These are phyloP conservation scores for Delphinus delphis DNA, from an alignment of 2,113 vertebrate genomes.

Conservation along the genomic window DNA sequence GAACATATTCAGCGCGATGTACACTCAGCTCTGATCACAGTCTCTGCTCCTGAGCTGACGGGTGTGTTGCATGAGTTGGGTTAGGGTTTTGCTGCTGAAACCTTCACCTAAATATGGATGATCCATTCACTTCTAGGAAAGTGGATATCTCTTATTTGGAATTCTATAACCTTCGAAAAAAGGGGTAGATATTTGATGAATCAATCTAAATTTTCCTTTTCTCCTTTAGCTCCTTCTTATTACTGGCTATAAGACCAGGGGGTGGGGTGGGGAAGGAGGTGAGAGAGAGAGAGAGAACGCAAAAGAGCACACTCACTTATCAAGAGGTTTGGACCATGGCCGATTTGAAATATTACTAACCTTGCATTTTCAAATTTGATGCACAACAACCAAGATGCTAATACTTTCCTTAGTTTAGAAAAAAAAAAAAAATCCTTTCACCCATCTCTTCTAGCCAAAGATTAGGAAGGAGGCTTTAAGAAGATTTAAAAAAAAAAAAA, in stretches of 20 bases:
- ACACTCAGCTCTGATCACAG: background rate
- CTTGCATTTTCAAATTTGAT: conserved; percentile 98
- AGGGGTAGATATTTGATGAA: background rate
- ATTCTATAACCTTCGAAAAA: background rate
- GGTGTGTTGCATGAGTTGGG: background rate
- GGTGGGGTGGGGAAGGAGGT: background rate
- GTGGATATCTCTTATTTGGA: background rate
- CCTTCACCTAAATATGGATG: background rate
- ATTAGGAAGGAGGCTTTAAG: conserved; percentile 99
- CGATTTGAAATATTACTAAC: conserved; percentile 99
- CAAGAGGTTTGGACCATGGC: conserved; percentile 89
- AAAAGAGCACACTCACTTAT: conserved; percentile 83
- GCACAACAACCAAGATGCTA: conserved; percentile 97
- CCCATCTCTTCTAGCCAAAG: conserved; percentile 97
- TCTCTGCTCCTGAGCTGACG: fast-evolving
- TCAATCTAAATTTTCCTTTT: conserved; percentile 15
- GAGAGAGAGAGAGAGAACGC: background rate
- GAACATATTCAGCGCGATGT: background rate
- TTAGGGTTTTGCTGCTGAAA: background rate
- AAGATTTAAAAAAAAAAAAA: conserved; percentile 96
- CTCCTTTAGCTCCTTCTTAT: conserved; percentile 20
- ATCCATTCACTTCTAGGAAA: background rate
- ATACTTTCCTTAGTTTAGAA: conserved; percentile 95
- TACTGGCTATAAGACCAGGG: conserved; percentile 22
- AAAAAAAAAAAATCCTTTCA: conserved; percentile 96